phyloP scores from a whole-genome alignment of 2,113 vertebrate species.

The Anser cygnoides region DNA sequence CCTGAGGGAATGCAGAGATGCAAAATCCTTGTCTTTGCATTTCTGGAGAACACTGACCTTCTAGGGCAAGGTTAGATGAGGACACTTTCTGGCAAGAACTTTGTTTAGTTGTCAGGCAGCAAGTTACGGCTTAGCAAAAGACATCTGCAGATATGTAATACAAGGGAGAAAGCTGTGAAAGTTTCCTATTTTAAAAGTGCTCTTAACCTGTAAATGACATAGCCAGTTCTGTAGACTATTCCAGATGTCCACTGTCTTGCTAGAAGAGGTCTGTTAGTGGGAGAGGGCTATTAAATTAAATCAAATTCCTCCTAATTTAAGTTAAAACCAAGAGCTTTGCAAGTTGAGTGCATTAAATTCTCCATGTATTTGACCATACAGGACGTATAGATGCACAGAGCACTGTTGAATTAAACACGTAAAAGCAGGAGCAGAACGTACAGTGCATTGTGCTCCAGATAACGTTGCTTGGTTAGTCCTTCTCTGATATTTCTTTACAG shows the following conservation, averaged over 20 bases:
- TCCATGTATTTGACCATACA: not conserved
- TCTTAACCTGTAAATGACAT: not conserved
- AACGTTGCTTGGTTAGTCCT: not conserved
- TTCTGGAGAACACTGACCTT: rapidly evolving
- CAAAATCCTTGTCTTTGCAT: not conserved
- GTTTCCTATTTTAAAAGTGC: not conserved
- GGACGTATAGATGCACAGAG: not conserved
- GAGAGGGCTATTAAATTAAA: not conserved
- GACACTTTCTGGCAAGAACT: not conserved
- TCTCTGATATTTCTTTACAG: not conserved
- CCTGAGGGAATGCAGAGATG: not conserved
- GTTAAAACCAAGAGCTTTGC: not conserved
- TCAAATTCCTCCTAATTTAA: not conserved
- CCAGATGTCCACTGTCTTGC: not conserved
- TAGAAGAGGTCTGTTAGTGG: not conserved
- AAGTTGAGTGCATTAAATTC: not conserved
- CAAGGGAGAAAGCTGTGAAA: not conserved
- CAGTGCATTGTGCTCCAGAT: not conserved
- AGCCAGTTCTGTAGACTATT: not conserved
- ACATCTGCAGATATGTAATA: not conserved
- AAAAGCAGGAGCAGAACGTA: not conserved
- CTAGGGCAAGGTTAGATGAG: not conserved
- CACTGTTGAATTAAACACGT: not conserved
- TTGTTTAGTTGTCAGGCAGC: not conserved
- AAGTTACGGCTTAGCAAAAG: not conserved